Percentiles rank a stretch among this genome's conserved stretches.
Conservation (phyloP, 2,888 invertebrate genomes). For the Myopa tessellatipennis region DNA sequence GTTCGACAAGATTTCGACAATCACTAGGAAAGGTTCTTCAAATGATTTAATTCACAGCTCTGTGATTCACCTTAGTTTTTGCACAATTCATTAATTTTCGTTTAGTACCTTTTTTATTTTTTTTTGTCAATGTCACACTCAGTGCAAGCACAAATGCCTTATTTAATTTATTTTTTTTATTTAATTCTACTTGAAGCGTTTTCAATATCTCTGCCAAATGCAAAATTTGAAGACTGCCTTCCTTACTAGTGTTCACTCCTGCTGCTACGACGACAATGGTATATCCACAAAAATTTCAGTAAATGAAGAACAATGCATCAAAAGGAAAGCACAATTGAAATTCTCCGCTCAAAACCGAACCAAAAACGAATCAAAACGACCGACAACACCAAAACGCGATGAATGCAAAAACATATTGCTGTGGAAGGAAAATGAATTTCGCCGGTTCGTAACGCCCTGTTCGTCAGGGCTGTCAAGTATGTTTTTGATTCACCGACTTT, state of each 20-base stretch:
- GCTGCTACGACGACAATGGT: conserved; percentile 31
- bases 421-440: background rate
- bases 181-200: conserved; percentile 33
- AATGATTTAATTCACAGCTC: conserved; percentile 24
- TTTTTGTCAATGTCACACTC: conserved; percentile 39
- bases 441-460: conserved; percentile 5
- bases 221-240: conserved; percentile 23
- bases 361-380: background rate
- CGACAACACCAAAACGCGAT: conserved; percentile 17
- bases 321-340: background rate
- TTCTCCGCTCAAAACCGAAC: background rate
- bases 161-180: conserved; percentile 30
- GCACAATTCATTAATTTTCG: conserved; percentile 23
- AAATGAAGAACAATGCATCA: conserved; percentile 15
- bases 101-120: conserved; percentile 35
- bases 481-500: too few relatives aligned
- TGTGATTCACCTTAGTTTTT: conserved; percentile 29
- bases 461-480: too few relatives aligned
- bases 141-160: conserved; percentile 45
- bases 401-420: conserved; percentile 19
- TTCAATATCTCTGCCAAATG: conserved; percentile 5
- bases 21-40: conserved; percentile 15
- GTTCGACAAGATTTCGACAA: background rate
- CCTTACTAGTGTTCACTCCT: conserved; percentile 19
- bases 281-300: conserved; percentile 32